A percentile compares a stretch with the other conserved stretches of the same genome.
These are phyloP conservation scores for Pithys albifrons DNA, from an alignment of 2,113 vertebrate species.

Conservation along the genomic window DNA sequence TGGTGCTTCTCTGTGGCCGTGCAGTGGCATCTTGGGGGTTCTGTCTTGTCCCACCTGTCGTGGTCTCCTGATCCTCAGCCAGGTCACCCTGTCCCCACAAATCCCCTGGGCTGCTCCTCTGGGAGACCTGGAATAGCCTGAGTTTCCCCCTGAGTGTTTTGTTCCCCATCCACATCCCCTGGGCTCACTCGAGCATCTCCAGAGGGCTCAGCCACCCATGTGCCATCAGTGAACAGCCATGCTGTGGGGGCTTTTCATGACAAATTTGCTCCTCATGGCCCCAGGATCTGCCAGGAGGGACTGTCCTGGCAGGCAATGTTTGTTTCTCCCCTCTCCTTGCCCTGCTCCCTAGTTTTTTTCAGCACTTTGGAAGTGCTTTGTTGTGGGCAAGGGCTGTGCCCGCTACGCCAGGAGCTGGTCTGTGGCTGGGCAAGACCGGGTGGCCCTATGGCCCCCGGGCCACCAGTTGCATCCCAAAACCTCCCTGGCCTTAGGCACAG, in stretches of 20 bases:
- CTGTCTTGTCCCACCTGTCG: not conserved
- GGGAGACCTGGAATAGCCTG: not conserved
- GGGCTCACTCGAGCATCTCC: fast-evolving
- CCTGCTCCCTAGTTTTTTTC: not conserved
- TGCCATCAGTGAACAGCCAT: not conserved
- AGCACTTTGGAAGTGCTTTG: not conserved
- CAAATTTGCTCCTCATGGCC: not conserved
- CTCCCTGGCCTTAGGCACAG: not conserved
- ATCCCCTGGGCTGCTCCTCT: not conserved
- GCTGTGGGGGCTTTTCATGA: not conserved
- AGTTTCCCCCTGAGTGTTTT: fast-evolving
- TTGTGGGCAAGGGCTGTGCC: slow-evolving; percentile 27
- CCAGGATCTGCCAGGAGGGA: not conserved
- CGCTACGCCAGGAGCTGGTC: fast-evolving
- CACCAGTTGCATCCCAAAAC: not conserved
- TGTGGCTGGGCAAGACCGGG: not conserved
- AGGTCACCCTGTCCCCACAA: not conserved
- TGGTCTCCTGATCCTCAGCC: not conserved
- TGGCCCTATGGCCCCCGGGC: not conserved
- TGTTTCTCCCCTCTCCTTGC: not conserved
- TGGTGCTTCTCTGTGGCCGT: not conserved
- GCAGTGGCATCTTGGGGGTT: fast-evolving
- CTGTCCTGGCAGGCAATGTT: fast-evolving
- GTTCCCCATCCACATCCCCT: fast-evolving
- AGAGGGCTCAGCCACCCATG: not conserved